phyloP scores from a whole-genome alignment of 2,113 vertebrate genomes.

The Hipposideros armiger region DNA sequence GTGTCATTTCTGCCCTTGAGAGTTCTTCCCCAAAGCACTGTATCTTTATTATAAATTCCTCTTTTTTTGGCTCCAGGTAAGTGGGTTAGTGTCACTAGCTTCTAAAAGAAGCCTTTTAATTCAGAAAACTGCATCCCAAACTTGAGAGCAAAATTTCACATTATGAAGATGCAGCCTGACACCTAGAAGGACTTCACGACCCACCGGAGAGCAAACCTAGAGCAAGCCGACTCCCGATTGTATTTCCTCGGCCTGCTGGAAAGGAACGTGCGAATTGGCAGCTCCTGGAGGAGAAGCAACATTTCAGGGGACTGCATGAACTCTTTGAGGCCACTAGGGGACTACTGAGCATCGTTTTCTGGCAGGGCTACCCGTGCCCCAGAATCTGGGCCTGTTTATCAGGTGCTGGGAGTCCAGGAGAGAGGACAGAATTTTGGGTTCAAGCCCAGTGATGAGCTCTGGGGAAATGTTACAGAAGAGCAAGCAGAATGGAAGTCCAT shows the following conservation, averaged over 20 bases:
- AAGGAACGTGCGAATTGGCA: background rate
- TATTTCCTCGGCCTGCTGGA: background rate
- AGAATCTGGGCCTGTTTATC: slow-evolving; percentile 56
- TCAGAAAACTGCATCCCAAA: background rate
- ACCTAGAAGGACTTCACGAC: background rate
- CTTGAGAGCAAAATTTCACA: slow-evolving; percentile 1
- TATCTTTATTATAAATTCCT: background rate
- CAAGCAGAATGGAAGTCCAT: slow-evolving; percentile 49
- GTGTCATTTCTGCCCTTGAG: background rate
- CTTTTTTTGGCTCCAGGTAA: background rate
- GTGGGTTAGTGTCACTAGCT: background rate
- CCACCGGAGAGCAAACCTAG: background rate
- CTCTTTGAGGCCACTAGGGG: slow-evolving; percentile 69
- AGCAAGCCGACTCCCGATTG: background rate
- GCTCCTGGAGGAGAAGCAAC: background rate
- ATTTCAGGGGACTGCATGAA: slow-evolving; percentile 44
- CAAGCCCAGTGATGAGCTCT: slow-evolving; percentile 30
- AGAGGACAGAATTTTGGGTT: slow-evolving; percentile 40
- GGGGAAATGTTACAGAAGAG: slow-evolving; percentile 20
- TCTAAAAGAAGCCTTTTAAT: background rate
- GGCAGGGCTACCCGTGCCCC: background rate
- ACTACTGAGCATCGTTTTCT: slow-evolving; percentile 41
- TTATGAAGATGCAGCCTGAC: background rate
- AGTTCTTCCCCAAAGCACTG: background rate
- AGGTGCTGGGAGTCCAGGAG: background rate